Base-by-base conservation (phyloP, 1,140 invertebrate species). In the Andricus grossulariae region DNA sequence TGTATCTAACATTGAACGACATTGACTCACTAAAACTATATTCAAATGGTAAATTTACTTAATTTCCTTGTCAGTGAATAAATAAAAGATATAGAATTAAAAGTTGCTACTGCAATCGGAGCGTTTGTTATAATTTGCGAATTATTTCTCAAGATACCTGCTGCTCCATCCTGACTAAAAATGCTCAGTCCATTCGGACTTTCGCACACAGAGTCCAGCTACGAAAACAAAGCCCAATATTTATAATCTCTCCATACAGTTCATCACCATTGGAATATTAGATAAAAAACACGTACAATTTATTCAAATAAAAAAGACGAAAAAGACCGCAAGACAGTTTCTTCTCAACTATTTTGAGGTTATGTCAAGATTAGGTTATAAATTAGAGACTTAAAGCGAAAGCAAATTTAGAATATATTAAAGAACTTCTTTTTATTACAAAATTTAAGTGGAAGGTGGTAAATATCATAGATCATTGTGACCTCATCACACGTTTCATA, bases 111-210 rank as follows among this genome's bases (percentile, higher is more conserved):
- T 50, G n/a, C 55, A 60, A 54, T 73, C 16, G 73, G 10, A 50
- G 55, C 50, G 21, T 74, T 74, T 70, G 12, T 71, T 57, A 72
- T 32, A 39, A 72, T 74, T 71, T 55, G 60, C 39, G 71, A 77
- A 78, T 57, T 74, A 74, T 80, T 82, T 82, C 75, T 80, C 82
- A 80, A 82, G 83, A 79, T 86, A 88, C 87, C 82, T 89, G 84
- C 49, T 86, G 82, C 70, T 89, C 84, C 87, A 88, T 88, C 79
- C 55, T 85, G 78, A 82, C 79, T 80, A 77, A 76, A 84, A 85
- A 80, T 80, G 80, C 60, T 82, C 75, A 81, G 80, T 84, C 75
- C 81, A 83, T 80, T 76, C 75, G 72, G 77, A 80, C 76, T 83
- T 83, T 72, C 72, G 76, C 54, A 83, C 72, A 72, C 70, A 82